phyloP scores from a whole-genome alignment of 2,888 invertebrate genomes.

The Leucophora obtusa region DNA sequence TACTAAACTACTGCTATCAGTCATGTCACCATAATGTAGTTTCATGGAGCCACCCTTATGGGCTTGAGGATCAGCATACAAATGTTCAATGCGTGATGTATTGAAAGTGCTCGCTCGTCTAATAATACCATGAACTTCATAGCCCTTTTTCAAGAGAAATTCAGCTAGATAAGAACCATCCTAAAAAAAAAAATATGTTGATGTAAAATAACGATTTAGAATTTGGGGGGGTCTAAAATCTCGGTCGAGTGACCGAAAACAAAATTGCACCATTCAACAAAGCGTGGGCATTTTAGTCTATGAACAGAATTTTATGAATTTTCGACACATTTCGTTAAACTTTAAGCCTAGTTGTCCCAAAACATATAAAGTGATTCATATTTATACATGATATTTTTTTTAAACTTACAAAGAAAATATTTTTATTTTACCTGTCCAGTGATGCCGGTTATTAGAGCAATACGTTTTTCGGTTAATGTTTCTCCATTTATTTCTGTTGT shows the following conservation, averaged over 20 bases:
- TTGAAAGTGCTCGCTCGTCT: conserved; percentile 97
- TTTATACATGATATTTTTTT: neutral
- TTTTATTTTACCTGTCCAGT: conserved; percentile 92
- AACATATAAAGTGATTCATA: neutral
- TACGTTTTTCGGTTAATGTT: conserved; percentile 56
- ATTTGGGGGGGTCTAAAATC: no score
- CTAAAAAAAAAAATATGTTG: conserved; percentile 80
- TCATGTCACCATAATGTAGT: conserved; percentile 98
- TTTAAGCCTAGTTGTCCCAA: no score
- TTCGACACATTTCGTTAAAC: no score
- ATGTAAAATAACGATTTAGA: no score
- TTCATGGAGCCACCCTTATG: conserved; percentile 94
- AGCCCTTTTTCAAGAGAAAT: conserved; percentile 93
- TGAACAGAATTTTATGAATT: no score
- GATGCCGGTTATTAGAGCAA: conserved; percentile 97
- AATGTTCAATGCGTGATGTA: conserved; percentile 96
- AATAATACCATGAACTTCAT: conserved; percentile 97
- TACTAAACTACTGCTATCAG: conserved; percentile 96
- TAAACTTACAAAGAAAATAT: neutral
- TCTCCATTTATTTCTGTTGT: conserved; percentile 29
- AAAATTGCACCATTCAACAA: no score
- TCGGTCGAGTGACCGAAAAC: no score
- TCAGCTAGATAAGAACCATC: conserved; percentile 99
- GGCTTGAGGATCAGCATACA: conserved; percentile 93
- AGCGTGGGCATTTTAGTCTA: no score